Conservation (phyloP, 2,113 vertebrate species). For the Okapia johnstoni region DNA sequence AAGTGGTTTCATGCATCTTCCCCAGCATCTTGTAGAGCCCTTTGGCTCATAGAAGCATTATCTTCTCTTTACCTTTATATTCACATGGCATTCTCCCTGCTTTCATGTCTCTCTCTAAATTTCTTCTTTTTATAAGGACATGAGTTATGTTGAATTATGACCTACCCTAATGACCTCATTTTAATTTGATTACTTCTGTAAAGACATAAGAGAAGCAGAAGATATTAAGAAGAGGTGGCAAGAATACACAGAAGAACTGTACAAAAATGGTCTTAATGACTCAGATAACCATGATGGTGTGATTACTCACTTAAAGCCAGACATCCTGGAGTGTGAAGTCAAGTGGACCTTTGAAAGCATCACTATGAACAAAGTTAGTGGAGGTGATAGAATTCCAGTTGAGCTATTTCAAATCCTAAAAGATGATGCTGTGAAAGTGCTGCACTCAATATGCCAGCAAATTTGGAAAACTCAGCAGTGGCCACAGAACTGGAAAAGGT, state of each 20-base stretch:
- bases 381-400: background rate
- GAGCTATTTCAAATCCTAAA: background rate
- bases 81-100: background rate
- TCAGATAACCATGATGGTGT: background rate
- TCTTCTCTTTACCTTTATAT: background rate
- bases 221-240: background rate
- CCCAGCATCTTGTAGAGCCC: background rate
- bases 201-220: background rate
- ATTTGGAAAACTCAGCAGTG: background rate
- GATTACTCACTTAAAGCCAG: background rate
- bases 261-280: background rate
- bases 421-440: background rate
- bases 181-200: background rate
- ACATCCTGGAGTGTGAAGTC: background rate
- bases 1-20: too few species aligned
- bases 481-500: background rate
- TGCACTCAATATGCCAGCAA: background rate
- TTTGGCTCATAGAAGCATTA: background rate
- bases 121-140: background rate
- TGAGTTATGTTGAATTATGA: background rate
- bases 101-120: background rate
- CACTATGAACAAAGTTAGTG: background rate
- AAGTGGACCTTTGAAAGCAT: background rate
- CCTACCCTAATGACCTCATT: background rate
- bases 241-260: background rate